phyloP scores from a whole-genome alignment of 2,888 invertebrate genomes.

The Marronus borbonicus region DNA sequence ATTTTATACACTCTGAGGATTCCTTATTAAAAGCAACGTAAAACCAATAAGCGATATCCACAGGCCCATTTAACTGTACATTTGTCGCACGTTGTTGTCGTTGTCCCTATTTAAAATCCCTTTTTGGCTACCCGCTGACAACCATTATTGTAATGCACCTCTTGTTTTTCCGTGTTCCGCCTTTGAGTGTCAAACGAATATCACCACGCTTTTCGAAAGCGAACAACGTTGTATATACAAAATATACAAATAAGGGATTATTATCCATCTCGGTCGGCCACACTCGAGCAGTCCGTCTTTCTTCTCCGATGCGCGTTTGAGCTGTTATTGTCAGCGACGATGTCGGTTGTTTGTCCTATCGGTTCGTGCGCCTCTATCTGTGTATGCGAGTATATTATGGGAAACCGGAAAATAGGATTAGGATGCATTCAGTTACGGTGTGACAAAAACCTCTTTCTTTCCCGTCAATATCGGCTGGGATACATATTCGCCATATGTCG shows the following conservation, averaged over 20 bases:
- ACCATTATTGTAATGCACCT: conserved; percentile 21
- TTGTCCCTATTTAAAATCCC: too few species aligned
- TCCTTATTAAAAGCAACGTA: too few species aligned
- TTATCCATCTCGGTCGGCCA: conserved; percentile 16
- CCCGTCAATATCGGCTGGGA: conserved; percentile 15
- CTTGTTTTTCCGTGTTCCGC: conserved; percentile 29
- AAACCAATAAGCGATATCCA: too few species aligned
- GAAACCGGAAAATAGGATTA: conserved; percentile 48
- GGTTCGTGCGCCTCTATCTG: not conserved
- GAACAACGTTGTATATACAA: conserved; percentile 52
- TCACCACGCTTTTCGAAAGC: conserved; percentile 36
- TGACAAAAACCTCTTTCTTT: conserved; percentile 26
- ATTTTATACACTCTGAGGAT: too few species aligned
- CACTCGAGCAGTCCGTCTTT: not conserved
- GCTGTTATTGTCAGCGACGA: not conserved
- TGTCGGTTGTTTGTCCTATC: not conserved
- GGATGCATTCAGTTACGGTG: conserved; percentile 41
- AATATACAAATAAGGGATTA: conserved; percentile 42
- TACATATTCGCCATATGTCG: conserved; percentile 34
- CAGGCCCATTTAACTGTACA: too few species aligned
- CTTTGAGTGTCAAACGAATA: conserved; percentile 38
- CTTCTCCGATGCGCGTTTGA: not conserved
- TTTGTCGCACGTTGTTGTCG: too few species aligned
- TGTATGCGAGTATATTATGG: conserved; percentile 17
- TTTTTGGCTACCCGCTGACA: conserved; percentile 18